Evolutionary conservation across 2,113 vertebrate species (phyloP).

Genomic region (Poeciliopsis prolifica): DNA sequence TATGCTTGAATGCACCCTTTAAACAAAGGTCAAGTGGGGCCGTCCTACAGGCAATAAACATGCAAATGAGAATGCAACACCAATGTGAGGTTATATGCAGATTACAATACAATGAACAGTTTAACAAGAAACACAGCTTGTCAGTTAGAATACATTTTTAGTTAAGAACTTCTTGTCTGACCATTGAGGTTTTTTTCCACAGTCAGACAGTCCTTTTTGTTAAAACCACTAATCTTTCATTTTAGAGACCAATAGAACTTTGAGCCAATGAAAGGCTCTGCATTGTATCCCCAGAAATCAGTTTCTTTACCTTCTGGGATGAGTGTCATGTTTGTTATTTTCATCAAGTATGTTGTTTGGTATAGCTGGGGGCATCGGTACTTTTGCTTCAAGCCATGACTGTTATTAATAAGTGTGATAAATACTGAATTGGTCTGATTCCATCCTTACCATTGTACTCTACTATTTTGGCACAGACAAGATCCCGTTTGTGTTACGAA

Average conservation of each 20-base stretch:
- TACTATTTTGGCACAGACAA: too few relatives aligned
- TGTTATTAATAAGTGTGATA: too few relatives aligned
- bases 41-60: constrained; percentile 36
- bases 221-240: constrained; percentile 2
- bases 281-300: constrained; percentile 6
- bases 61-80: constrained; percentile 34
- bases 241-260: neutral
- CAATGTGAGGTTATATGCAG: constrained; percentile 13
- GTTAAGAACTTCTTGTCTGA: neutral
- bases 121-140: constrained; percentile 7
- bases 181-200: neutral
- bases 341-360: too few relatives aligned
- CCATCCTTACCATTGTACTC: too few relatives aligned
- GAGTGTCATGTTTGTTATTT: neutral
- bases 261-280: constrained; percentile 17
- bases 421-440: too few relatives aligned
- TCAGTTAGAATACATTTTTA: constrained; percentile 11
- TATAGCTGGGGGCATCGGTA: too few relatives aligned
- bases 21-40: neutral
- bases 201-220: constrained; percentile 10
- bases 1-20: constrained; percentile 15
- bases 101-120: constrained; percentile 23
- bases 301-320: neutral
- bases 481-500: too few relatives aligned
- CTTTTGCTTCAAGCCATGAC: too few relatives aligned